Evolutionary conservation across 2,888 invertebrate species (phyloP), one percentile per base, ranked within the genome.

Genomic region (Polymixis flavicincta): DNA sequence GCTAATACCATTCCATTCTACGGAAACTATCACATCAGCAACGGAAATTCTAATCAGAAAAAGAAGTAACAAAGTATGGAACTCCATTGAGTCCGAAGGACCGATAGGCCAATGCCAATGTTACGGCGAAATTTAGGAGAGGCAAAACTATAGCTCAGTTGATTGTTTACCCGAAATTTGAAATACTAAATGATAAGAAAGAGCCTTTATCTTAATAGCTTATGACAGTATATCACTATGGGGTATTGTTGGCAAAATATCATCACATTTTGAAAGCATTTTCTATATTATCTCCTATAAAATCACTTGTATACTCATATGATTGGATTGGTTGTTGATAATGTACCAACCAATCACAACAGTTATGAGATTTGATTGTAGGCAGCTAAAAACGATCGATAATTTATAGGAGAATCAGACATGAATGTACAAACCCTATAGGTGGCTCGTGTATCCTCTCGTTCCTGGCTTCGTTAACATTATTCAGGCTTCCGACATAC

Each of bases 401-500:
- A 37, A 60, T 57, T 71, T 70, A 54, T 37, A 50, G 63, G 22
- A 71, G 19, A 61, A 45, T 52, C 14, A 71, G 22, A 5, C 8
- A 45, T n/a, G 25, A 19, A 32, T 32, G 45, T 69, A 87, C 86
- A 28, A 72, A 95, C 95, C 92, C 90, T 6, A 92, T 92, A 0
- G 94, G 92, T 3, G 90, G 90, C 28, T 89, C 84, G 17, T 74
- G 65, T 19, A 80, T 59, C 28, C 76, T 69, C n/a, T 69, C 60
- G 37, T 69, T 69, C 19, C 83, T 80, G 5, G 65, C 77, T 11
- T 87, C 90, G 65, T 84, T 90, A 0, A 95, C 88, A 90, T 86
- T 92, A 59, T 86, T 87, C 32, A 90, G 83, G 87, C 95, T 95
- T 17, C 95, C 95, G 0, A 91, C 92, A 84, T 90, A 96, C 0